Evolutionary conservation across 92 coral and sea anemone species (phyloP), one percentile per base, ranked within the genome.

Genomic region (Heteractis magnifica): DNA sequence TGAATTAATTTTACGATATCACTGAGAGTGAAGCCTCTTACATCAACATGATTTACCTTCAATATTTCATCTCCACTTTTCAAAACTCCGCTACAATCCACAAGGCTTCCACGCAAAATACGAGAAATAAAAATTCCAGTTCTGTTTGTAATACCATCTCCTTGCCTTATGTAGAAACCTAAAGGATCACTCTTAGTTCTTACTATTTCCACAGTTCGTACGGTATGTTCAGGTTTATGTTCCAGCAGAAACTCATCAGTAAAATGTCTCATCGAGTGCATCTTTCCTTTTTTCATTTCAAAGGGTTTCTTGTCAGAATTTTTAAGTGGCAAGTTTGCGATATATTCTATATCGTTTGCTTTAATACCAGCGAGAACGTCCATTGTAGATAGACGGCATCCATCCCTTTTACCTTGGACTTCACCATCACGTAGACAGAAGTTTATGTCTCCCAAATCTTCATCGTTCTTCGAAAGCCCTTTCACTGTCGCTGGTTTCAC

Each of bases 1-100:
- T 97, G 99, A 82, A 97, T 97, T 89, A 97, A 88, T 49, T 93
- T 92, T 48, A 97, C 99, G 14, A 97, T 95, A 84, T 97, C 98
- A 55, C 88, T 87, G 21, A 97, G 77, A 21, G 72, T 78, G 56
- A 88, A 97, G 12, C 97, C 99, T 5, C 86, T 82, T 20, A 97
- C 91, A 44, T 87, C 85, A 70, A 92, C 97, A 5, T 86, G 64
- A 80, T 97, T 97, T 44, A 97, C 91, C 73, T 91, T 86, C 65
- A 94, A 75, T 71, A 97, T 94, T 79, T 97, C 99, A 73, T 97
- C 99, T 64, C 99, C 99, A 59, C 89, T 90, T 55, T 71, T 84
- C 51, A 97, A 91, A 21, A 92, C 77, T 23, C 91, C 95, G 60
- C 90, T 86, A 19, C 87, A 64, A 23, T 94, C 97, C 18, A 92